phyloP scores from a whole-genome alignment of 2,888 invertebrate genomes.

The Eristalis pertinax region DNA sequence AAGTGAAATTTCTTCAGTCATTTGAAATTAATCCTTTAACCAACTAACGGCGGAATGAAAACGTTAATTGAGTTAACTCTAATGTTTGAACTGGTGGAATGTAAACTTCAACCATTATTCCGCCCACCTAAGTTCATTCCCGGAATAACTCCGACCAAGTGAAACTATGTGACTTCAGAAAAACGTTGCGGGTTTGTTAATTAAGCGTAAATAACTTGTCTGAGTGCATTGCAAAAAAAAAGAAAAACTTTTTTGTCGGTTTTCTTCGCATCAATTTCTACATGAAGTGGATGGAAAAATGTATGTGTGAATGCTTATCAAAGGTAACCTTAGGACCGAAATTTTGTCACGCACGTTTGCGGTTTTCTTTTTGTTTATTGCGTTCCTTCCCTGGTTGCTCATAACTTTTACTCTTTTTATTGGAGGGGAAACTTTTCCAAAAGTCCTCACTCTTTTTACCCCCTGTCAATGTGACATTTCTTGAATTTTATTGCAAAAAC shows the following conservation, averaged over 20 bases:
- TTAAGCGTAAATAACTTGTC: not conserved
- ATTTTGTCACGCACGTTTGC: not conserved
- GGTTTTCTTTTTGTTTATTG: conserved; percentile 1
- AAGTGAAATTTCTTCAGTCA: not conserved
- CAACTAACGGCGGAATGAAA: not conserved
- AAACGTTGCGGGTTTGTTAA: not conserved
- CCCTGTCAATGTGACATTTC: not conserved
- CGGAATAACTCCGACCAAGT: not conserved
- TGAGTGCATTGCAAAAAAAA: not conserved
- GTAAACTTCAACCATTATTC: not conserved
- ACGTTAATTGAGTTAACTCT: not conserved
- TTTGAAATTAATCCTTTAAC: conserved; percentile 1
- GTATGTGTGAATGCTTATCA: not conserved
- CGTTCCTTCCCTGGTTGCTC: not conserved
- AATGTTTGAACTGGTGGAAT: not conserved
- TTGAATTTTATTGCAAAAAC: conserved; percentile 1
- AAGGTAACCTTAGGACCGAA: not conserved
- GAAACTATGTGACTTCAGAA: not conserved
- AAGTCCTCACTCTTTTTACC: not conserved
- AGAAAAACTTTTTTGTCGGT: not conserved
- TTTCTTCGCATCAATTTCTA: not conserved
- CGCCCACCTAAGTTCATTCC: not conserved
- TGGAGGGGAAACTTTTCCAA: not conserved
- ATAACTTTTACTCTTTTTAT: not conserved
- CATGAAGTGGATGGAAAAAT: not conserved